A percentile compares a stretch with the other conserved stretches of the same genome.
phyloP scores from a whole-genome alignment of 2,797 vertebrate species.

The Brachyalestes nurse region DNA sequence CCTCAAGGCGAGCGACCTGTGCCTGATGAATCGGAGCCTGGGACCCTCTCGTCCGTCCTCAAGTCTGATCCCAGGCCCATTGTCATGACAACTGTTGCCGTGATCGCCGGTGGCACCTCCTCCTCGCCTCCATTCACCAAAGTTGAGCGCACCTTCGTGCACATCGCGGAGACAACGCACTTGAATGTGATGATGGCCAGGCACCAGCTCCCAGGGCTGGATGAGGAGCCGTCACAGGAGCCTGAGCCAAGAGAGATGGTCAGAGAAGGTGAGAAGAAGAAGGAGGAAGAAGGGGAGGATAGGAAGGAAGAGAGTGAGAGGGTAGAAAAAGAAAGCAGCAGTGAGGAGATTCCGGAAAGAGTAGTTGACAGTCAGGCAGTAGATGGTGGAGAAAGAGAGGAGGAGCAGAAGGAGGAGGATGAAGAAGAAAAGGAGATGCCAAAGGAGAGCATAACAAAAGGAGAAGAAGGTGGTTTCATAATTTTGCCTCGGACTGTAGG shows the following conservation, averaged over 20 bases:
- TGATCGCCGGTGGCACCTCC: conserved; percentile 63
- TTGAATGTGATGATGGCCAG: conserved; percentile 83
- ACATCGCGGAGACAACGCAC: conserved; percentile 88
- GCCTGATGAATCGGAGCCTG: conserved; percentile 84
- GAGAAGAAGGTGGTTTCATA: background rate
- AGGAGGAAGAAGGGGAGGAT: conserved; percentile 8
- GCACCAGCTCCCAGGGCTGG: conserved; percentile 66
- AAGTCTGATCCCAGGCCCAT: conserved; percentile 84
- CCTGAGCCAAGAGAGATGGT: background rate
- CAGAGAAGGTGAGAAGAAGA: conserved; percentile 8
- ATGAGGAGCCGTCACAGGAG: conserved; percentile 68
- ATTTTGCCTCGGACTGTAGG: background rate
- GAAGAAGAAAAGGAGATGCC: background rate
- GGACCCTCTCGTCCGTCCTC: conserved; percentile 83
- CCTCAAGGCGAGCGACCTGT: conserved; percentile 86
- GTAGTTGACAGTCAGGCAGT: conserved; percentile 38
- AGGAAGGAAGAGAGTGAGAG: conserved; percentile 26
- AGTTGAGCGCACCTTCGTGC: conserved; percentile 88
- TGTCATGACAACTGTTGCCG: conserved; percentile 40
- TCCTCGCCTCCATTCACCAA: conserved; percentile 88
- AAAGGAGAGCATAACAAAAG: background rate
- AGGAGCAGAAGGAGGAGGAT: conserved; percentile 27
- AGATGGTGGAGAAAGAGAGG: conserved; percentile 63
- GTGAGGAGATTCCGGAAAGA: conserved; percentile 38
- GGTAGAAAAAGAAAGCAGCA: conserved; percentile 30